phyloP scores from a whole-genome alignment of 2,888 invertebrate species.

The Hypsopygia costalis region DNA sequence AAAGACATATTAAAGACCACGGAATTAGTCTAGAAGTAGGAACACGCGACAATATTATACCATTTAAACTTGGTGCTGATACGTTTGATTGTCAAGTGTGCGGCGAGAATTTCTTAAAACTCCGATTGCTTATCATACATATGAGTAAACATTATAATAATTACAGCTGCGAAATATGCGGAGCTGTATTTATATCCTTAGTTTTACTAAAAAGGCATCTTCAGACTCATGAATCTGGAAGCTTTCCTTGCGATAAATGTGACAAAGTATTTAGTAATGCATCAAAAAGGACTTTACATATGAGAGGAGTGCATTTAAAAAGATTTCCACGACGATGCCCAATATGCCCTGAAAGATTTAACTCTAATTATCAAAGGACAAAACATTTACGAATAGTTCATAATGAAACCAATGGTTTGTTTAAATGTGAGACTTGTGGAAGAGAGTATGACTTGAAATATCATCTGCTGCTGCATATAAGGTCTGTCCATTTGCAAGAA shows the following conservation, averaged over 20 bases:
- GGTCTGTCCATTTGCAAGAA: constrained; percentile 61
- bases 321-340: constrained; percentile 49
- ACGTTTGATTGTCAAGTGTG: constrained; percentile 57
- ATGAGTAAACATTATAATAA: constrained; percentile 67
- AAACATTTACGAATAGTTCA: constrained; percentile 58
- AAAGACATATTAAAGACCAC: constrained; percentile 48
- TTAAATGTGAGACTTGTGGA: constrained; percentile 53
- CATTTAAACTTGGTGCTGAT: constrained; percentile 48
- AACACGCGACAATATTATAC: constrained; percentile 53
- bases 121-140: constrained; percentile 53
- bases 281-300: constrained; percentile 46
- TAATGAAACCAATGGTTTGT: constrained; percentile 42
- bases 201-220: constrained; percentile 46
- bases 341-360: constrained; percentile 57
- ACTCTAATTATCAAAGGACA: constrained; percentile 55
- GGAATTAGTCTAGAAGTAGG: constrained; percentile 40
- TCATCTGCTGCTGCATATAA: constrained; percentile 49
- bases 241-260: constrained; percentile 56
- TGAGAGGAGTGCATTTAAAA: constrained; percentile 55
- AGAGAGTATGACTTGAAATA: constrained; percentile 56
- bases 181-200: constrained; percentile 49
- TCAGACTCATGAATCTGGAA: constrained; percentile 49
- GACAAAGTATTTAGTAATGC: constrained; percentile 56
- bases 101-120: constrained; percentile 41
- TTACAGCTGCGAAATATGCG: constrained; percentile 61